Evolutionary conservation across 2,888 invertebrate species (phyloP).

Genomic region (Ophraella communa): DNA sequence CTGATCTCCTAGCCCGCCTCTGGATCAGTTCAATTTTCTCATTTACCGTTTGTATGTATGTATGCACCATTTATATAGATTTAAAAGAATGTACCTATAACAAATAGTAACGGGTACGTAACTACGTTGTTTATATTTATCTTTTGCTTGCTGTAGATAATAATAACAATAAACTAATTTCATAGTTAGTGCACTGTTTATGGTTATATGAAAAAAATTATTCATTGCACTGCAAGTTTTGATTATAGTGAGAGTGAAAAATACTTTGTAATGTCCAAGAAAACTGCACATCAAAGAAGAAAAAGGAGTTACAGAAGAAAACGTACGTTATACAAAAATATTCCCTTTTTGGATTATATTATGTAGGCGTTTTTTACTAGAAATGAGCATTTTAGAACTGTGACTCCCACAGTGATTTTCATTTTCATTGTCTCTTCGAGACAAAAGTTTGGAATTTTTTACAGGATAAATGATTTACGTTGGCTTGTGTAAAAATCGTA

Average conservation of each 20-base stretch:
- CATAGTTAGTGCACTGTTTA: background rate
- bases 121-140: background rate
- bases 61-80: background rate
- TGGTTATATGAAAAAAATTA: no score
- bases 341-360: background rate
- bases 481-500: no score
- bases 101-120: background rate
- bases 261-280: background rate
- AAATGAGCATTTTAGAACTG: no score
- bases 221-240: no score
- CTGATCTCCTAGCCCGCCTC: background rate
- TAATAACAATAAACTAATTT: background rate
- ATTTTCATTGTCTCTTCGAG: no score
- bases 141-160: background rate
- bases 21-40: background rate
- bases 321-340: constrained; percentile 1
- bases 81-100: background rate
- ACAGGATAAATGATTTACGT: no score
- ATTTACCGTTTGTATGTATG: background rate
- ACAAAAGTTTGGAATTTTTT: no score
- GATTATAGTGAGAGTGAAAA: background rate
- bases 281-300: background rate
- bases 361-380: background rate
- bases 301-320: constrained; percentile 1
- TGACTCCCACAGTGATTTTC: no score